These are phyloP conservation scores for Listronotus oregonensis DNA, from an alignment of 1,140 invertebrate species.

Conservation along the genomic window DNA sequence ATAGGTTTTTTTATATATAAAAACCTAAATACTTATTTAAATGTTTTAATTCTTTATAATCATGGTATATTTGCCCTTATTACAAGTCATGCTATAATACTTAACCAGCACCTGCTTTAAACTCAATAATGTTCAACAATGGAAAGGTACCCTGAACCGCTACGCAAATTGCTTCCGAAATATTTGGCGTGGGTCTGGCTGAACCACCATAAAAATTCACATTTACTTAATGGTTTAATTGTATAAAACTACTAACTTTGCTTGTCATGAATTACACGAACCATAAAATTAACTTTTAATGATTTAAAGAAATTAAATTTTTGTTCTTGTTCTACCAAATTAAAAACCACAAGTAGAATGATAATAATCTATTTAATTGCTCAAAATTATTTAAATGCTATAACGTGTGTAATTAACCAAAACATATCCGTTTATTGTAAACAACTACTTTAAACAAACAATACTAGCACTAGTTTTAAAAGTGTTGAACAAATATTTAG, in stretches of 20 bases:
- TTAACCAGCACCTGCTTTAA: conserved; percentile 16
- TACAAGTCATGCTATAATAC: conserved; percentile 16
- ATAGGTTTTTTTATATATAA: too few relatives aligned
- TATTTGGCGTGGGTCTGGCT: conserved; percentile 24
- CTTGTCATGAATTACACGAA: conserved; percentile 42
- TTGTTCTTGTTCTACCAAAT: conserved; percentile 32
- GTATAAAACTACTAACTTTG: conserved; percentile 36
- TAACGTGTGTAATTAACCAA: conserved; percentile 23
- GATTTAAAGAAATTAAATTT: conserved; percentile 45
- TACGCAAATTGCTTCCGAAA: conserved; percentile 26
- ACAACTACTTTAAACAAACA: not conserved
- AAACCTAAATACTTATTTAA: too few relatives aligned
- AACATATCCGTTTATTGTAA: conserved; percentile 22
- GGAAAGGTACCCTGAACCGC: not conserved
- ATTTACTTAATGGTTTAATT: conserved; percentile 51
- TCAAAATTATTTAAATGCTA: conserved; percentile 15
- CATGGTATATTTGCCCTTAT: not conserved
- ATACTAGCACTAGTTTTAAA: too few relatives aligned
- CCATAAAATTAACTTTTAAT: conserved; percentile 53
- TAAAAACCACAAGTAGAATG: conserved; percentile 25
- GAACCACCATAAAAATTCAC: conserved; percentile 45
- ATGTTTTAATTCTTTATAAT: too few relatives aligned
- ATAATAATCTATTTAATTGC: conserved; percentile 23
- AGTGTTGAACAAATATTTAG: too few relatives aligned
- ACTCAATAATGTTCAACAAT: conserved; percentile 24